phyloP scores from a whole-genome alignment of 2,113 vertebrate species.

The Cavia porcellus region DNA sequence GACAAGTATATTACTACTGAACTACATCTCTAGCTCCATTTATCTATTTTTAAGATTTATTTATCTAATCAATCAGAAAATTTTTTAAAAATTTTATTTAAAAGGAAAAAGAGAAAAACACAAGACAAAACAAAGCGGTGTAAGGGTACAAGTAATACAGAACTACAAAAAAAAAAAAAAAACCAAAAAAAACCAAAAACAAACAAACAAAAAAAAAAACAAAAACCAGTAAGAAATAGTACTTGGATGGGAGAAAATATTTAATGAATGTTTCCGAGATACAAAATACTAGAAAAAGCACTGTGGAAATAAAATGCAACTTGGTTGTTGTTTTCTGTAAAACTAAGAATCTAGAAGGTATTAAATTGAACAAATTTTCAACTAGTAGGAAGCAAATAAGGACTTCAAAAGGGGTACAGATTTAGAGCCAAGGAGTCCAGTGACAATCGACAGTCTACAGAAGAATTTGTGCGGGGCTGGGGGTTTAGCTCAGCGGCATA shows the following conservation, averaged over 20 bases:
- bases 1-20: neutral
- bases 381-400: conserved; percentile 11
- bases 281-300: neutral
- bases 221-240: too few relatives aligned
- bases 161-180: too few relatives aligned
- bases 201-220: too few relatives aligned
- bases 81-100: too few relatives aligned
- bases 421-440: neutral
- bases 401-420: neutral
- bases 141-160: too few relatives aligned
- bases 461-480: neutral
- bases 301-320: neutral
- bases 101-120: too few relatives aligned
- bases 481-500: too few relatives aligned
- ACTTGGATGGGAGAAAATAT: neutral
- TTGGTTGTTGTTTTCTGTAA: conserved; percentile 6
- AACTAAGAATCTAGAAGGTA: conserved; percentile 17
- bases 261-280: conserved; percentile 7
- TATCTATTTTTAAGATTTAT: conserved; percentile 42
- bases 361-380: neutral
- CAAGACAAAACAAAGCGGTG: too few relatives aligned
- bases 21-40: neutral
- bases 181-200: too few relatives aligned
- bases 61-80: conserved; percentile 4
- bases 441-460: neutral